These are phyloP conservation scores for Callipepla californica DNA, from an alignment of 2,113 vertebrate genomes.

Conservation along the genomic window DNA sequence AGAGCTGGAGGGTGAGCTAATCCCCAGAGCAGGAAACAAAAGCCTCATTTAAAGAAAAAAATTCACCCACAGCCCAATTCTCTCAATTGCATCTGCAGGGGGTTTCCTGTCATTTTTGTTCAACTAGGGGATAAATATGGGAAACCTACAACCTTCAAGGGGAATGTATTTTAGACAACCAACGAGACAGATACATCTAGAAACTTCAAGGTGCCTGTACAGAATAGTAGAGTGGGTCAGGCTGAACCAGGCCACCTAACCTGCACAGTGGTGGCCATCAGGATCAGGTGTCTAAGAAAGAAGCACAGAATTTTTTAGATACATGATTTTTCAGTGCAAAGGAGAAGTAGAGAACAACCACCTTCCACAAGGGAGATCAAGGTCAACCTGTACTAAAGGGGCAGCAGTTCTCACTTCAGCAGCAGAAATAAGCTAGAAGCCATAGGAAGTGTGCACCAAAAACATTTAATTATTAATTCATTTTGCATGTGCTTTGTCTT, in stretches of 20 bases:
- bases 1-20: not conserved
- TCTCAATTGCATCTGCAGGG: not conserved
- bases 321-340: not conserved
- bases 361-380: not conserved
- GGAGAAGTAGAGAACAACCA: not conserved
- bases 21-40: not conserved
- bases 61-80: not conserved
- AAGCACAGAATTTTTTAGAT: not conserved
- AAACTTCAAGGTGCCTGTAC: not conserved
- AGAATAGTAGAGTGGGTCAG: not conserved
- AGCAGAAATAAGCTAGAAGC: not conserved
- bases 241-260: not conserved
- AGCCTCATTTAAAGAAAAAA: slow-evolving; percentile 6
- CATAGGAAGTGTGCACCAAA: not conserved
- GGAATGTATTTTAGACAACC: not conserved
- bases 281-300: not conserved
- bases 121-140: not conserved
- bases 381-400: not conserved
- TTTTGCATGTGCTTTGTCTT: not conserved
- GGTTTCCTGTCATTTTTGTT: not conserved
- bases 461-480: not conserved
- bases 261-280: not conserved
- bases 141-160: not conserved
- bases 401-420: not conserved
- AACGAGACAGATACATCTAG: not conserved